A percentile compares a stretch with the other conserved stretches of the same genome.
Evolutionary conservation across 2,888 invertebrate genomes (phyloP).

Genomic region (Lamellibrachia satsuma): DNA sequence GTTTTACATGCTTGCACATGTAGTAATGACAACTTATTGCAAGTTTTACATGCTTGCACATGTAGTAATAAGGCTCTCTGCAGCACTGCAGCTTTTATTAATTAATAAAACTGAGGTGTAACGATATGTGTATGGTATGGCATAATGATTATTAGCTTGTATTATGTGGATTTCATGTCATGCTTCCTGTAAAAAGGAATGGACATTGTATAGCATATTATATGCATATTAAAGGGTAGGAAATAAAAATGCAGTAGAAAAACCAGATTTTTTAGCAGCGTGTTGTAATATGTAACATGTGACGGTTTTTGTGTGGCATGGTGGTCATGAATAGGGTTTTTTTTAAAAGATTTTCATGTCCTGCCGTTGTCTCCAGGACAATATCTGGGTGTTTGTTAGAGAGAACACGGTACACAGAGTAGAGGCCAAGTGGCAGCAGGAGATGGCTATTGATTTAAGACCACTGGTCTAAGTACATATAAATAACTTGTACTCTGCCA

Average conservation of each 20-base stretch:
- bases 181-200: too few species aligned
- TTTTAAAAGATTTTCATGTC: background rate
- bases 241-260: too few species aligned
- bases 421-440: background rate
- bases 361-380: background rate
- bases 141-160: too few species aligned
- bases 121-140: too few species aligned
- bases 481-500: conserved; percentile 6
- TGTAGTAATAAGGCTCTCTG: background rate
- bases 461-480: conserved; percentile 17
- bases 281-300: too few species aligned
- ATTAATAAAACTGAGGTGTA: background rate
- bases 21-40: background rate
- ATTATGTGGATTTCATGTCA: too few species aligned
- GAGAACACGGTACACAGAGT: background rate
- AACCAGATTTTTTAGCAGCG: too few species aligned
- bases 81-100: background rate
- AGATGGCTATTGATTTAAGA: conserved; percentile 7
- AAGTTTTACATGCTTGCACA: background rate
- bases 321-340: background rate
- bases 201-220: background rate
- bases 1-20: background rate
- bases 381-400: background rate
- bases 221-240: too few species aligned
- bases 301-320: too few species aligned